These are phyloP conservation scores for Spisula solida DNA, from an alignment of 2,888 invertebrate genomes.

Conservation along the genomic window DNA sequence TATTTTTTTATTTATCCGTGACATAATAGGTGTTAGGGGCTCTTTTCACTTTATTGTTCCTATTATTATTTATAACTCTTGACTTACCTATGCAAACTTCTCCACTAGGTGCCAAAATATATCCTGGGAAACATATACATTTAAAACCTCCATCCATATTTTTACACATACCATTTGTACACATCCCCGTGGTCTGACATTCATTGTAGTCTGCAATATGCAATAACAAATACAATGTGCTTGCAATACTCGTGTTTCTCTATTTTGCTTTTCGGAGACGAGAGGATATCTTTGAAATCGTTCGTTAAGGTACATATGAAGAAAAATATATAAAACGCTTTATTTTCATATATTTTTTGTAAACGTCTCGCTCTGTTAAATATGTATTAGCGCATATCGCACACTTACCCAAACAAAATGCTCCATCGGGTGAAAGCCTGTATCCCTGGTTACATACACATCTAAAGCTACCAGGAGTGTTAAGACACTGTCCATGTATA, in stretches of 20 bases:
- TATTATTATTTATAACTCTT: too few relatives aligned
- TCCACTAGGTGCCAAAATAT: conserved; percentile 92
- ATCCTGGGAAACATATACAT: conserved; percentile 94
- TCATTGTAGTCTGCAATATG: conserved; percentile 83
- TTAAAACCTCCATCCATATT: conserved; percentile 95
- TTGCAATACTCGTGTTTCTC: too few relatives aligned
- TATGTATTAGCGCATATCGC: background rate
- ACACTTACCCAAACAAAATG: conserved; percentile 92
- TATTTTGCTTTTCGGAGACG: too few relatives aligned
- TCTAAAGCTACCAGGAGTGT: conserved; percentile 88
- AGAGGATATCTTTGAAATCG: too few relatives aligned
- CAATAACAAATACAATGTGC: background rate
- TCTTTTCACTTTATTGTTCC: too few relatives aligned
- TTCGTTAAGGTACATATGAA: too few relatives aligned
- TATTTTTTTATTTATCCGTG: too few relatives aligned
- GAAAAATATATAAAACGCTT: too few relatives aligned
- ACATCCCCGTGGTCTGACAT: conserved; percentile 90
- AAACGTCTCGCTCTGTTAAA: background rate
- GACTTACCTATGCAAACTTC: conserved; percentile 92
- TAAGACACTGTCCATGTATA: conserved; percentile 86
- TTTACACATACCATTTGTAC: conserved; percentile 94
- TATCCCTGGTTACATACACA: conserved; percentile 94
- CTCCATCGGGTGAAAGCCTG: conserved; percentile 93
- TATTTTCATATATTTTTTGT: too few relatives aligned
- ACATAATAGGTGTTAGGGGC: too few relatives aligned